Conservation (phyloP, 2,888 invertebrate species). For the Dione vanillae region DNA sequence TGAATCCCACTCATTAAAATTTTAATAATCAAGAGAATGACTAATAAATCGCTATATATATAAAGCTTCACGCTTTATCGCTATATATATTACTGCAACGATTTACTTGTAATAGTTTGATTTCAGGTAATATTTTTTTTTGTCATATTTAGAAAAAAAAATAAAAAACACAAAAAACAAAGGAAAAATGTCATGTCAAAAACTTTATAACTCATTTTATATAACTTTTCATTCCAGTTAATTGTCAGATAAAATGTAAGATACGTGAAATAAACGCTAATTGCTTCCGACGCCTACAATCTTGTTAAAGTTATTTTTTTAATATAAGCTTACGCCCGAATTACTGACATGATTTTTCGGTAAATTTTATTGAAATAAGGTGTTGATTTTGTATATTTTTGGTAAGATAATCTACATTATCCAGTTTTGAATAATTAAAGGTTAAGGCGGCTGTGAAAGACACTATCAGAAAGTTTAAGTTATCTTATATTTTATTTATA, state of each 20-base stretch:
- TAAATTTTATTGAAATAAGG: background rate
- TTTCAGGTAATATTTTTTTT: too few relatives aligned
- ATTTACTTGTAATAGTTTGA: too few relatives aligned
- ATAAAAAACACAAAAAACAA: too few relatives aligned
- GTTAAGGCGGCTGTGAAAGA: too few relatives aligned
- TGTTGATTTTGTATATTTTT: background rate
- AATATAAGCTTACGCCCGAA: slow-evolving; percentile 1
- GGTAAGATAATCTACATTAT: background rate
- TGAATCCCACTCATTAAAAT: too few relatives aligned
- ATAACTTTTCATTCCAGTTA: background rate
- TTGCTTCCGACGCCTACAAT: slow-evolving; percentile 19
- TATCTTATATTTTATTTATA: too few relatives aligned
- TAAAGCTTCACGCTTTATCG: too few relatives aligned
- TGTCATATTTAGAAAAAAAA: too few relatives aligned
- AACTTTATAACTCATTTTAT: slow-evolving; percentile 32
- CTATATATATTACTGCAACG: too few relatives aligned
- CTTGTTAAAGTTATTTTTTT: slow-evolving; percentile 21
- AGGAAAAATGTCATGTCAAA: background rate
- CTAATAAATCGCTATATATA: too few relatives aligned
- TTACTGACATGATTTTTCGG: slow-evolving; percentile 1
- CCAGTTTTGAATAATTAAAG: background rate
- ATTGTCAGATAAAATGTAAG: slow-evolving; percentile 11
- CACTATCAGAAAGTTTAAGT: too few relatives aligned
- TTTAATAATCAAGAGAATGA: too few relatives aligned
- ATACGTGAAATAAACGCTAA: slow-evolving; percentile 22